Base-by-base conservation (phyloP, 2,113 vertebrate genomes). In the Triplophysa tibetana region DNA sequence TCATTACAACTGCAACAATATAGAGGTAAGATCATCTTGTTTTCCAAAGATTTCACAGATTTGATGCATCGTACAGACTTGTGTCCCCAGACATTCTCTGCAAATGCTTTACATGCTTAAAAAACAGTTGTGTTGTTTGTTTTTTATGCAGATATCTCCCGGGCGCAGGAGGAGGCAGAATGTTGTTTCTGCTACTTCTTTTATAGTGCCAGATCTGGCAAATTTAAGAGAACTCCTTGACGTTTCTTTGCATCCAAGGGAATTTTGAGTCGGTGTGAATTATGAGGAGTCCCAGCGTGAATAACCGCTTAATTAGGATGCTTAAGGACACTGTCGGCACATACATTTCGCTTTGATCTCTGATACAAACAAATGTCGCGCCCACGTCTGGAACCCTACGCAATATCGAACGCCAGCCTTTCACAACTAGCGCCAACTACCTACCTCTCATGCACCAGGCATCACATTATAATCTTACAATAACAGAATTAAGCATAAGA, bases 331-430 rank as follows among this genome's bases (percentile, higher is more conserved):
- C 78, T 67, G 62, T 70, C 48, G 58, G 24, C 52, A 56, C 72
- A 61, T 66, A 75, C 19, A 54, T 29, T 77, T 13, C 52, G 12
- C 83, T 86, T 86, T 86, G 70, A 86, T 83, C 81, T 86, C 41
- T 19, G 54, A 70, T 69, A 70, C 17, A 50, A 70, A 62, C 64
- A 84, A 82, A 82, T 75, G 69, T 81, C 66, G 41, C 26, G 26
- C 78, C 79, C 50, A 77, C 41, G 66, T 75, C 12, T 67, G 61
- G 65, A 63, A 74, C 19, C 21, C n/a, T 26, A 29, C 13, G 21
- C 58, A 38, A 43, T 54, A 73, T 45, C 19, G 26, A 43, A 60
- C 3, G 50, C 45, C 38, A 78, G 64, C 38, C 23, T 48, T 58
- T 21, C 61, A 21, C 72, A 63, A 52, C 65, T n/a, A 64, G 11